phyloP scores from a whole-genome alignment of 2,888 invertebrate species.

The Brenthis ino region DNA sequence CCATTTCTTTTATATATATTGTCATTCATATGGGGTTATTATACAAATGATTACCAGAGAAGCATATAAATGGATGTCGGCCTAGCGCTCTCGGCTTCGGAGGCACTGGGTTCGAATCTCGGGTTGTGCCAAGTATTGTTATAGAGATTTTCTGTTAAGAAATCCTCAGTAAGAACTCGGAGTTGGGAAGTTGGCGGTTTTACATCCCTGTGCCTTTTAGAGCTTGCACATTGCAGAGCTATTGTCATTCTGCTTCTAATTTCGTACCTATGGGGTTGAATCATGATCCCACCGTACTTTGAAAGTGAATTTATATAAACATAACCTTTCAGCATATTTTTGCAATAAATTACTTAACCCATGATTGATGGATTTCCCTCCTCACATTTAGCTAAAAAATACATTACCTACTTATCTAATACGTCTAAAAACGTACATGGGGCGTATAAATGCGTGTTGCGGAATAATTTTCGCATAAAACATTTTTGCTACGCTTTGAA shows the following conservation, averaged over 20 bases:
- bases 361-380: background rate
- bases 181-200: no score
- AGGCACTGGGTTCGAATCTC: no score
- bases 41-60: no score
- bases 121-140: no score
- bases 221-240: no score
- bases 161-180: no score
- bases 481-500: constrained; percentile 5
- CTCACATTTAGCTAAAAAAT: background rate
- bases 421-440: background rate
- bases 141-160: no score
- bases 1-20: background rate
- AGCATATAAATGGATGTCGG: no score
- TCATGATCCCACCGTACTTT: background rate
- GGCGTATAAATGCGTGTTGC: background rate
- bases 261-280: no score
- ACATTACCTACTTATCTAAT: background rate
- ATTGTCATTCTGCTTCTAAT: no score
- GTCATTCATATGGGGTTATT: background rate
- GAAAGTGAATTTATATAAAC: background rate
- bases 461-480: constrained; percentile 7
- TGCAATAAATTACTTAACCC: background rate
- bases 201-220: no score
- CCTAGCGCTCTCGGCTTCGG: no score
- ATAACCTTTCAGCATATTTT: background rate